Conservation (phyloP, 2,888 invertebrate species). For the Erannis defoliaria region DNA sequence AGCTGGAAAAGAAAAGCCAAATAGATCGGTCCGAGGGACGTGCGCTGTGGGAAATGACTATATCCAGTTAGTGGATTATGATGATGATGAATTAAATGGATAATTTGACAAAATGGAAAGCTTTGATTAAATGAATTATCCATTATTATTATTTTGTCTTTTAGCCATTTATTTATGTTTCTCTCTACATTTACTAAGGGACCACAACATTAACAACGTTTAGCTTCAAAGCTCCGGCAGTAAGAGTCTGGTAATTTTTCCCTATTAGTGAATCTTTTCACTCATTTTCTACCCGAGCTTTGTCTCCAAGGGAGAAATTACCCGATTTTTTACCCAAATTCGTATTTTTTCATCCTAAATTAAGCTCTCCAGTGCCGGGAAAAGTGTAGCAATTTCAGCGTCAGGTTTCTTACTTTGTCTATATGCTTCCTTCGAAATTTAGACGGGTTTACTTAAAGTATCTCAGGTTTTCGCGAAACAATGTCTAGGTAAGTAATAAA, state of each 20-base stretch:
- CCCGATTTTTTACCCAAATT: slow-evolving; percentile 42
- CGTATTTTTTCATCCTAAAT: slow-evolving; percentile 31
- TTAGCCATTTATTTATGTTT: slow-evolving; percentile 6
- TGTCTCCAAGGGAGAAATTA: slow-evolving; percentile 41
- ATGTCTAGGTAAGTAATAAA: not conserved
- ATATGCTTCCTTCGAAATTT: slow-evolving; percentile 2
- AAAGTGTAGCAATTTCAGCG: slow-evolving; percentile 23
- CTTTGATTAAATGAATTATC: not conserved
- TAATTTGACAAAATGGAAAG: too few relatives aligned
- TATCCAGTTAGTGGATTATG: too few relatives aligned
- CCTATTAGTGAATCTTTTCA: slow-evolving; percentile 51
- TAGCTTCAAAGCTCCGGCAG: slow-evolving; percentile 22
- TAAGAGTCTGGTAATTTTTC: slow-evolving; percentile 49
- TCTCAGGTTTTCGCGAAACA: slow-evolving; percentile 1
- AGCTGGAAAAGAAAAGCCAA: too few relatives aligned
- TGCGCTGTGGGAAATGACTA: too few relatives aligned
- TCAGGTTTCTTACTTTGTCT: slow-evolving; percentile 4
- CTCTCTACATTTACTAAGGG: slow-evolving; percentile 1
- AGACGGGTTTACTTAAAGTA: not conserved
- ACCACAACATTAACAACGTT: slow-evolving; percentile 29
- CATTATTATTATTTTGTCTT: too few relatives aligned
- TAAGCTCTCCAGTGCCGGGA: slow-evolving; percentile 32
- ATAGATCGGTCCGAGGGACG: too few relatives aligned
- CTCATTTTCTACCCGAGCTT: slow-evolving; percentile 41
- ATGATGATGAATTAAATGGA: too few relatives aligned